Percentiles rank a stretch among this genome's conserved stretches.
These are phyloP conservation scores for Artibeus jamaicensis DNA, from an alignment of 2,797 vertebrate species.

Conservation along the genomic window DNA sequence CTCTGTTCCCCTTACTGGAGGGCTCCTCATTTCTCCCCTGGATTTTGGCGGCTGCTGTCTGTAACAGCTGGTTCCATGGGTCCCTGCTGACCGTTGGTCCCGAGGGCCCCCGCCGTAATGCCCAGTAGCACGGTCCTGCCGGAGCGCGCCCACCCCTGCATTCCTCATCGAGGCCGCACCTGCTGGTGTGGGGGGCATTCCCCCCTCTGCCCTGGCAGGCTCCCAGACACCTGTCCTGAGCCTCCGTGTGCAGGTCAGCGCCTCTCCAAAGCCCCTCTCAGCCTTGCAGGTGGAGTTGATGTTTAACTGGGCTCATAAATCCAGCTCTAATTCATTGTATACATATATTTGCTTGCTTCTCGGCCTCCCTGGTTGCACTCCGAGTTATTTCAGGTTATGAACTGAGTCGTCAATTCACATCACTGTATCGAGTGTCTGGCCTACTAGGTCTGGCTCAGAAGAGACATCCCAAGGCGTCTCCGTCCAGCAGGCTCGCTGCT, in stretches of 20 bases:
- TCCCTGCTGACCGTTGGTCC: neutral
- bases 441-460: neutral
- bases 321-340: neutral
- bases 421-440: neutral
- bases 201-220: neutral
- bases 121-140: neutral
- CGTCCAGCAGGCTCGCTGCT: neutral
- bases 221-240: neutral
- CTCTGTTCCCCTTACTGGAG: neutral
- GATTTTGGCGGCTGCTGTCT: neutral
- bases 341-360: neutral
- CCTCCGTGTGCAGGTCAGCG: neutral
- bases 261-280: neutral
- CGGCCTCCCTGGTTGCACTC: neutral
- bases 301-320: neutral
- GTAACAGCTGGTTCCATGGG: neutral
- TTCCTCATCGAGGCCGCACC: neutral
- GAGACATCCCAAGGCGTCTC: neutral
- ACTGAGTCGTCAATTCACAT: neutral
- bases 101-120: rapidly evolving
- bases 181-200: neutral
- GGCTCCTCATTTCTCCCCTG: neutral
- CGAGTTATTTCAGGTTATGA: neutral
- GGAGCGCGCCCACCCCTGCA: rapidly evolving
- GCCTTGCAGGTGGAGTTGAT: neutral